Conservation (phyloP, 2,888 invertebrate species). For the Zygogramma bicolorata region DNA sequence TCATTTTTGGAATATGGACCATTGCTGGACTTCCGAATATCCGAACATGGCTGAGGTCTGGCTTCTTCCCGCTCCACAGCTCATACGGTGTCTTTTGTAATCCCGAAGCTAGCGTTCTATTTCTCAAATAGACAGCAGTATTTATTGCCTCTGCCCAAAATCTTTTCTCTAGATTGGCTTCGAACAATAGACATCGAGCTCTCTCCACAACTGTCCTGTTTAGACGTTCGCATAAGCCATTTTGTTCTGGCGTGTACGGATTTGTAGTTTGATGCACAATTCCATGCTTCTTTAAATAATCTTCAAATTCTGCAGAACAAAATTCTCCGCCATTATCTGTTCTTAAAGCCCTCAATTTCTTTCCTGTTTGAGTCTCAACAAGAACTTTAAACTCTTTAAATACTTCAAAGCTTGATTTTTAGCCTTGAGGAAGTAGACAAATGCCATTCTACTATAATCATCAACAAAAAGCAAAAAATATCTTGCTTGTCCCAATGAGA, state of each 20-base stretch:
- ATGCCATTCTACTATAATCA: slow-evolving; percentile 11
- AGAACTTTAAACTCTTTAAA: slow-evolving; percentile 37
- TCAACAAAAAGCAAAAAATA: slow-evolving; percentile 40
- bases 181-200: slow-evolving; percentile 33
- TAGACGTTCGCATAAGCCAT: slow-evolving; percentile 52
- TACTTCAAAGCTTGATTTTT: slow-evolving; percentile 14
- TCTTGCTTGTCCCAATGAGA: background rate
- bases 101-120: slow-evolving; percentile 10
- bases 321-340: slow-evolving; percentile 42
- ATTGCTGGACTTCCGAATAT: slow-evolving; percentile 38
- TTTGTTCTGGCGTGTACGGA: slow-evolving; percentile 39
- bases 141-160: slow-evolving; percentile 37
- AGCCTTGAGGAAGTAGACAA: slow-evolving; percentile 17
- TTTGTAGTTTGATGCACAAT: slow-evolving; percentile 20
- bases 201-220: slow-evolving; percentile 49
- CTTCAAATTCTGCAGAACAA: slow-evolving; percentile 6
- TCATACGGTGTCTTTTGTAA: slow-evolving; percentile 18
- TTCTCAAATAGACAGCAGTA: slow-evolving; percentile 26
- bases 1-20: slow-evolving; percentile 43
- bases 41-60: slow-evolving; percentile 45
- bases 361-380: slow-evolving; percentile 36
- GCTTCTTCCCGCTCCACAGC: slow-evolving; percentile 16
- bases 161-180: slow-evolving; percentile 12
- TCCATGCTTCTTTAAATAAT: background rate
- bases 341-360: slow-evolving; percentile 30